Conservation (phyloP, 2,113 vertebrate genomes). For the Tyto alba region DNA sequence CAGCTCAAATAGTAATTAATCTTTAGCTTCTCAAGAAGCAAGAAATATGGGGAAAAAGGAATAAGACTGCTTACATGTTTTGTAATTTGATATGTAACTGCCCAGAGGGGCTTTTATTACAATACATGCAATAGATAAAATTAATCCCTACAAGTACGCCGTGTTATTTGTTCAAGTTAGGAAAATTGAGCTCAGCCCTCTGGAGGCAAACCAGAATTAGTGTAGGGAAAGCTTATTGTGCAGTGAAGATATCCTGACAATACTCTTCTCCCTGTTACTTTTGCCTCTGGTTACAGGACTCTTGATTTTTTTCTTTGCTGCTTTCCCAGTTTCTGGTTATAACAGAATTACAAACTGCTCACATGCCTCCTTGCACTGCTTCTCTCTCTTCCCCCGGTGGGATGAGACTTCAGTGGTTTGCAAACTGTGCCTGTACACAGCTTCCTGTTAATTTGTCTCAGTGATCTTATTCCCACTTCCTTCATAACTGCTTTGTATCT, state of each 20-base stretch:
- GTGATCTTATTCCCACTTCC: background rate
- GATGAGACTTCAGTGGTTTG: background rate
- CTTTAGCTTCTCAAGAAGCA: conserved; percentile 11
- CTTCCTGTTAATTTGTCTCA: background rate
- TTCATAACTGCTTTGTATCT: background rate
- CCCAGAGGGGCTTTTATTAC: conserved; percentile 43
- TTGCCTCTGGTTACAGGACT: background rate
- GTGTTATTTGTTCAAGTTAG: conserved; percentile 22
- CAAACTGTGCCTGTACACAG: background rate
- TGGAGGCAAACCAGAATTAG: conserved; percentile 10
- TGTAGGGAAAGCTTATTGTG: conserved; percentile 1
- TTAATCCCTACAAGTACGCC: background rate
- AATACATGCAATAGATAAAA: conserved; percentile 34
- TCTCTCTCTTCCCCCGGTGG: background rate
- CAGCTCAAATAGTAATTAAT: conserved; percentile 29
- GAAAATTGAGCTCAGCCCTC: conserved; percentile 34
- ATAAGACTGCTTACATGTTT: background rate
- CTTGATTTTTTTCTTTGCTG: background rate
- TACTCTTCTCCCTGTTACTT: background rate
- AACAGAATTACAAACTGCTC: background rate
- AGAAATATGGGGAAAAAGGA: background rate
- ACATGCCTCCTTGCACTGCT: fast-evolving
- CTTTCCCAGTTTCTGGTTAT: background rate
- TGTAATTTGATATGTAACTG: conserved; percentile 42
- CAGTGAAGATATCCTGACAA: background rate